These are phyloP conservation scores for Fopius arisanus DNA, from an alignment of 1,140 invertebrate genomes.

Conservation along the genomic window DNA sequence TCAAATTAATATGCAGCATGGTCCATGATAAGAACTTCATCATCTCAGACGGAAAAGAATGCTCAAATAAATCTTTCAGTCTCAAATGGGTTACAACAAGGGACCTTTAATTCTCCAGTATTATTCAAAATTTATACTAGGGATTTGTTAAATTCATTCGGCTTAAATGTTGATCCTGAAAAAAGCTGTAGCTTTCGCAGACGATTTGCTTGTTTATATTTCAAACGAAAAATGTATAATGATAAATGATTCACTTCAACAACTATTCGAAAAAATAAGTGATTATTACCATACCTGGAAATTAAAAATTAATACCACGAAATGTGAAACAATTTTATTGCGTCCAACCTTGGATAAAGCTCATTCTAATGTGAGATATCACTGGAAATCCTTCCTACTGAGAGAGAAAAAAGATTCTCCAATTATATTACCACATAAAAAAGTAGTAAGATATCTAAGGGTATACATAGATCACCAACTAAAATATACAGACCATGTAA, in stretches of 20 bases:
- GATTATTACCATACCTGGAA: conserved; percentile 26
- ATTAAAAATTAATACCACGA: conserved; percentile 17
- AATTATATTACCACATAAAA: conserved; percentile 16
- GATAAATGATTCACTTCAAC: conserved; percentile 4
- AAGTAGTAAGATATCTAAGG: conserved; percentile 20
- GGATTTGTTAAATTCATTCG: neutral
- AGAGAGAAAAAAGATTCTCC: neutral
- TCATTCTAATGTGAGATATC: neutral
- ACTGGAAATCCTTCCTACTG: neutral
- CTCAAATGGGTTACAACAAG: conserved; percentile 19
- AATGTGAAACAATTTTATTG: conserved; percentile 32
- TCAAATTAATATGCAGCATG: neutral
- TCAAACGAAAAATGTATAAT: neutral
- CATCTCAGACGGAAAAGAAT: neutral
- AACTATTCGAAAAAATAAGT: neutral
- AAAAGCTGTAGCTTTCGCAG: conserved; percentile 22
- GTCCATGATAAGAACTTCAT: neutral
- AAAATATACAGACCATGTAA: conserved; percentile 7
- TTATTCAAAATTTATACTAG: conserved; percentile 35
- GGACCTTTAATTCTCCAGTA: conserved; percentile 22
- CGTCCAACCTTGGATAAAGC: neutral
- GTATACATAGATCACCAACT: conserved; percentile 14
- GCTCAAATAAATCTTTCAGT: neutral
- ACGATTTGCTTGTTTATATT: conserved; percentile 21
- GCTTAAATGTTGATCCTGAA: neutral